Evolutionary conservation across 2,113 vertebrate species (phyloP).

Genomic region (Oreochromis spilurus): DNA sequence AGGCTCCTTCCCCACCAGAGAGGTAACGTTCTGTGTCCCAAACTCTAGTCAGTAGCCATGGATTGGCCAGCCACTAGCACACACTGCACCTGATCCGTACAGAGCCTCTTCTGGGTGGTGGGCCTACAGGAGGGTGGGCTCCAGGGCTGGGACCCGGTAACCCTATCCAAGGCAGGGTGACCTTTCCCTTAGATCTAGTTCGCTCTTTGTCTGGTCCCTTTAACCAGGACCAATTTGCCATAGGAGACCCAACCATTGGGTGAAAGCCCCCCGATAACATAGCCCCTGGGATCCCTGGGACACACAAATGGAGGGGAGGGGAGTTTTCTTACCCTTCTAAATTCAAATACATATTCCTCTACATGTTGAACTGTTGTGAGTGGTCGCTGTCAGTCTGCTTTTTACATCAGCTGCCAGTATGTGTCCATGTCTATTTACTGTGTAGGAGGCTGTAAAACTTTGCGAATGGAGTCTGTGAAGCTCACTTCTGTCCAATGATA

Average conservation of each 20-base stretch:
- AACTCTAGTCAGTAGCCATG: neutral
- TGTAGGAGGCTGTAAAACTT: neutral
- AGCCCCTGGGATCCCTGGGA: neutral
- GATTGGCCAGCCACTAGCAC: neutral
- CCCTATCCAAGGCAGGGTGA: neutral
- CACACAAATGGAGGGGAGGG: neutral
- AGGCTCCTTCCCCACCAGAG: neutral
- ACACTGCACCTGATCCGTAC: rapidly evolving
- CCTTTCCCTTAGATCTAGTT: neutral
- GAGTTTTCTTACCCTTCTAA: no score
- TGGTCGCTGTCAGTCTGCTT: neutral
- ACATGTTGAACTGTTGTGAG: neutral
- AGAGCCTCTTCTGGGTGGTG: neutral
- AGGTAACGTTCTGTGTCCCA: neutral
- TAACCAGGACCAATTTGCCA: neutral
- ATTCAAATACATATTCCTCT: no score
- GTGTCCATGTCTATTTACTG: neutral
- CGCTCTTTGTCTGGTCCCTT: rapidly evolving
- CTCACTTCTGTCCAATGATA: neutral
- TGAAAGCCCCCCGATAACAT: neutral
- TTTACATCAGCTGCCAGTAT: neutral
- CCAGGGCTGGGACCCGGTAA: neutral
- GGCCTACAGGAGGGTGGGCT: neutral
- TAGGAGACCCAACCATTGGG: neutral
- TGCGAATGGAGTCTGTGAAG: neutral